phyloP scores from a whole-genome alignment of 2,888 invertebrate species.

The Leucophora obtusa region DNA sequence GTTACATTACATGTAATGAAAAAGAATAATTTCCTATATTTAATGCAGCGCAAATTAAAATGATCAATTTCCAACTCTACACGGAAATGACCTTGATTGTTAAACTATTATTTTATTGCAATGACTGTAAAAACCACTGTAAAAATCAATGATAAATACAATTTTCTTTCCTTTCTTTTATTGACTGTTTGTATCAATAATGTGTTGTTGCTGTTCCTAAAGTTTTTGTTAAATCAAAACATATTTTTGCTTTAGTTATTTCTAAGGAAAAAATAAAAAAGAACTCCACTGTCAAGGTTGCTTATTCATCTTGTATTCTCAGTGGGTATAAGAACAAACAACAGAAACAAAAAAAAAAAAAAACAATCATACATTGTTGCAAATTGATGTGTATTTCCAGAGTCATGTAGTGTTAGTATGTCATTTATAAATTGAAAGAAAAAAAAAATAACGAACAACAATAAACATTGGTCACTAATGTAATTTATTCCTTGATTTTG shows the following conservation, averaged over 20 bases:
- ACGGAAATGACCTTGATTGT: conserved; percentile 39
- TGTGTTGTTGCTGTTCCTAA: conserved; percentile 36
- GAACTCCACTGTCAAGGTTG: conserved; percentile 59
- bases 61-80: neutral
- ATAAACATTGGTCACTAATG: conserved; percentile 1
- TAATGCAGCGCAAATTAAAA: neutral
- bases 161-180: conserved; percentile 34
- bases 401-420: conserved; percentile 53
- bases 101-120: conserved; percentile 12
- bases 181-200: conserved; percentile 15
- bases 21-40: conserved; percentile 2
- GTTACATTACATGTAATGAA: no score
- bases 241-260: conserved; percentile 25
- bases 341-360: conserved; percentile 20
- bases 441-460: conserved; percentile 1
- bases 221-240: conserved; percentile 42
- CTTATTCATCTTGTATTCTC: conserved; percentile 59
- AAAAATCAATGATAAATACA: conserved; percentile 34
- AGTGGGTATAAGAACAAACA: conserved; percentile 38
- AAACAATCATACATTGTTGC: conserved; percentile 31
- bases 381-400: conserved; percentile 40
- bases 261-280: conserved; percentile 8
- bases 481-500: neutral
- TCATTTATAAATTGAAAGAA: conserved; percentile 7
- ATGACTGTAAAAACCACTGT: conserved; percentile 51